Conservation (phyloP, 2,113 vertebrate species). For the Mungos mungo region DNA sequence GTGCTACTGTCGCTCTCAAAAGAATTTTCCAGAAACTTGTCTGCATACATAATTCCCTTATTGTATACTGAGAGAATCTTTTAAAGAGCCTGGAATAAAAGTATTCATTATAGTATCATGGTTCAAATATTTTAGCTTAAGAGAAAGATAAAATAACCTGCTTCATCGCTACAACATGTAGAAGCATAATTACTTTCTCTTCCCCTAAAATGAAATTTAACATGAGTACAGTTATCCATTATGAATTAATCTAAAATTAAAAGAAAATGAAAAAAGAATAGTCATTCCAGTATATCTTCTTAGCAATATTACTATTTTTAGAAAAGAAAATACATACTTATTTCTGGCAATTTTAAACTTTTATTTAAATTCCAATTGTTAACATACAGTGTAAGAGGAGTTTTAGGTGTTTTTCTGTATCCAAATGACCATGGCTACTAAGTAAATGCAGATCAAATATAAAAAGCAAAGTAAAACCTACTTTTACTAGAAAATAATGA, state of each 20-base stretch:
- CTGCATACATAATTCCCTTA: slow-evolving; percentile 36
- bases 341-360: background rate
- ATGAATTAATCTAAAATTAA: background rate
- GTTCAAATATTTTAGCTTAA: slow-evolving; percentile 53
- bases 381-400: background rate
- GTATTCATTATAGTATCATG: background rate
- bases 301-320: background rate
- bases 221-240: background rate
- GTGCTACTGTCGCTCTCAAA: background rate
- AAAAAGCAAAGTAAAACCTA: background rate
- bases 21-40: slow-evolving; percentile 57
- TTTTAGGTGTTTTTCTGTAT: background rate
- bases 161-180: slow-evolving; percentile 31
- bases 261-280: background rate
- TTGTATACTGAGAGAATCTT: background rate
- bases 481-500: background rate
- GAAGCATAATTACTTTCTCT: slow-evolving; percentile 35
- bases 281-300: background rate
- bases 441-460: background rate
- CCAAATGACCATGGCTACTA: background rate
- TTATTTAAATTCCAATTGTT: background rate
- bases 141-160: slow-evolving; percentile 28
- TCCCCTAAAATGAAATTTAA: slow-evolving; percentile 4
- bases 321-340: background rate
- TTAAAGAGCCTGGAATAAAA: slow-evolving; percentile 36